phyloP scores from a whole-genome alignment of 2,888 invertebrate genomes.

The Polymixis flavicincta region DNA sequence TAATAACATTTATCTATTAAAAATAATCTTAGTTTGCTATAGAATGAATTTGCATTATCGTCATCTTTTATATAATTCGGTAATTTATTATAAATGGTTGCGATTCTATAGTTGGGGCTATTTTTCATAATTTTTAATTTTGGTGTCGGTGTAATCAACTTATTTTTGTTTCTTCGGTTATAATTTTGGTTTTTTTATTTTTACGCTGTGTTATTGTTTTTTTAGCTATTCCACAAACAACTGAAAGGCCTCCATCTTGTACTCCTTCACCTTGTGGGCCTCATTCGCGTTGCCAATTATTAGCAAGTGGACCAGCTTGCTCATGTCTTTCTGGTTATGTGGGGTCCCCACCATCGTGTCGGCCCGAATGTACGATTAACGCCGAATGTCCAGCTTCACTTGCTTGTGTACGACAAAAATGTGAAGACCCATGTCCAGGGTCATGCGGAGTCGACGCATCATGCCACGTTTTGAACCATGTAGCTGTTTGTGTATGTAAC shows the following conservation, averaged over 20 bases:
- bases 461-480: conserved; percentile 95
- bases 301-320: conserved; percentile 94
- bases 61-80: no score
- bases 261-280: conserved; percentile 96
- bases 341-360: conserved; percentile 94
- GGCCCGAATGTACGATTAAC: conserved; percentile 95
- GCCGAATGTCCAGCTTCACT: conserved; percentile 94
- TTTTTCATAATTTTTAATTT: no score
- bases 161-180: no score
- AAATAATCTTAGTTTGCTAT: no score
- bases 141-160: no score
- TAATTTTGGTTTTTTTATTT: no score
- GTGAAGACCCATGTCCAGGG: conserved; percentile 95
- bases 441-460: conserved; percentile 95
- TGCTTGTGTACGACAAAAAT: conserved; percentile 95
- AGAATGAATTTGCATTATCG: no score
- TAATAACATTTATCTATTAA: no score
- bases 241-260: conserved; percentile 94
- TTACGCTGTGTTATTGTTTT: conserved; percentile 48
- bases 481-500: conserved; percentile 95
- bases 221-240: conserved; percentile 84
- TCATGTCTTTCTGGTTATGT: conserved; percentile 94
- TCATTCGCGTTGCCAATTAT: conserved; percentile 94
- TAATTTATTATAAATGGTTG: no score
- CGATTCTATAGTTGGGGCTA: no score